phyloP scores from a whole-genome alignment of 2,113 vertebrate genomes.

The Ginglymostoma cirratum region DNA sequence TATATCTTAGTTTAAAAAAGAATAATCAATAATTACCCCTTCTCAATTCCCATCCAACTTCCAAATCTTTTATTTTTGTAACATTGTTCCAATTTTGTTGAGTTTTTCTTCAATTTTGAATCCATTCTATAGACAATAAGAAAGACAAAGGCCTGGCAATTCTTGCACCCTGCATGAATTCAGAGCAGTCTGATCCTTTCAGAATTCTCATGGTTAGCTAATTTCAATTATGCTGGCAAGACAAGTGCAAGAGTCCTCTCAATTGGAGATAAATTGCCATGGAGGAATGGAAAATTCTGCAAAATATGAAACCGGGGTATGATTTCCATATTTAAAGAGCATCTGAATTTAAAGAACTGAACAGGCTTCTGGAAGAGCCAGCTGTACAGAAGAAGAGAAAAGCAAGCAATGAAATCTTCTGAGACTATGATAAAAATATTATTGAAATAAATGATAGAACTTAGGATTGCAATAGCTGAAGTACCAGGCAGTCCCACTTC shows the following conservation, averaged over 20 bases:
- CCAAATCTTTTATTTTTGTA: not conserved
- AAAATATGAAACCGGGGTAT: not conserved
- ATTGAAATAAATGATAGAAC: not conserved
- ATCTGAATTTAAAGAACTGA: not conserved
- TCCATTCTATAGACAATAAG: not conserved
- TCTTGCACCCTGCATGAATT: not conserved
- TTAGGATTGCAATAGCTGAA: not conserved
- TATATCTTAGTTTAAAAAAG: not conserved
- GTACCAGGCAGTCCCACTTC: not conserved
- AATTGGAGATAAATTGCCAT: too few species aligned
- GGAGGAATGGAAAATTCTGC: not conserved
- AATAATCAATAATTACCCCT: not conserved
- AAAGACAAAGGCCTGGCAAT: not conserved
- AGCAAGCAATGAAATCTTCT: not conserved
- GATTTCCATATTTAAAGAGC: not conserved
- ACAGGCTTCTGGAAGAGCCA: not conserved
- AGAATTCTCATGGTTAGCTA: not conserved
- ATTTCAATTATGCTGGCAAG: not conserved
- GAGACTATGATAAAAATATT: not conserved
- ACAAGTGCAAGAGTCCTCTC: not conserved
- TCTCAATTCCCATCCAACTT: not conserved
- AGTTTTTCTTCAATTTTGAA: not conserved
- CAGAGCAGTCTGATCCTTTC: not conserved
- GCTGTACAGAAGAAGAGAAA: not conserved
- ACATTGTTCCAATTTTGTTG: not conserved